Evolutionary conservation across 1,140 invertebrate genomes (phyloP).

Genomic region (Spodoptera frugiperda): DNA sequence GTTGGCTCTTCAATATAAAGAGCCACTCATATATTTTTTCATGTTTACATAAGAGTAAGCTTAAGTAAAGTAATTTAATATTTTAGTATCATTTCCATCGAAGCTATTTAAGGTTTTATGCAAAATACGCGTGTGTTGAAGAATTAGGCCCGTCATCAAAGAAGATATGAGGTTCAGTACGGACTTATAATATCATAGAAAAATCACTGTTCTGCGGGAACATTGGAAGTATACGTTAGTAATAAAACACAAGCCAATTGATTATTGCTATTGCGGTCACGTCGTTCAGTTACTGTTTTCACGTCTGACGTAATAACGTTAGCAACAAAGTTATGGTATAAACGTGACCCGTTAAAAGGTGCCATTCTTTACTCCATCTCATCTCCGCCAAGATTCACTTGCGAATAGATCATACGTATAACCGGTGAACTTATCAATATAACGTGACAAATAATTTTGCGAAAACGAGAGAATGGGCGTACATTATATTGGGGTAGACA

Average conservation of each 20-base stretch:
- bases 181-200: background rate
- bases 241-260: conserved; percentile 80
- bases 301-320: conserved; percentile 83
- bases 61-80: no score
- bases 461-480: background rate
- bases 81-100: no score
- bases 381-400: conserved; percentile 20
- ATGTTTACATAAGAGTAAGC: no score
- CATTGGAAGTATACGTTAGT: conserved; percentile 57
- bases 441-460: no score
- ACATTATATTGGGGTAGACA: no score
- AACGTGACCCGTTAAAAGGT: conserved; percentile 75
- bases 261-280: conserved; percentile 83
- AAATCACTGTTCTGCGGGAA: conserved; percentile 69
- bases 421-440: conserved; percentile 27
- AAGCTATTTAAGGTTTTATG: no score
- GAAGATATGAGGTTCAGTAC: background rate
- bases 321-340: conserved; percentile 81
- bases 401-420: conserved; percentile 27
- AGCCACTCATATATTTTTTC: no score
- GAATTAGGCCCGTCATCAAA: no score
- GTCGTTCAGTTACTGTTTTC: conserved; percentile 84
- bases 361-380: conserved; percentile 53
- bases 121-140: no score
- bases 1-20: no score